Base-by-base conservation (phyloP, 2,888 invertebrate species). In the Nephrotoma flavescens region DNA sequence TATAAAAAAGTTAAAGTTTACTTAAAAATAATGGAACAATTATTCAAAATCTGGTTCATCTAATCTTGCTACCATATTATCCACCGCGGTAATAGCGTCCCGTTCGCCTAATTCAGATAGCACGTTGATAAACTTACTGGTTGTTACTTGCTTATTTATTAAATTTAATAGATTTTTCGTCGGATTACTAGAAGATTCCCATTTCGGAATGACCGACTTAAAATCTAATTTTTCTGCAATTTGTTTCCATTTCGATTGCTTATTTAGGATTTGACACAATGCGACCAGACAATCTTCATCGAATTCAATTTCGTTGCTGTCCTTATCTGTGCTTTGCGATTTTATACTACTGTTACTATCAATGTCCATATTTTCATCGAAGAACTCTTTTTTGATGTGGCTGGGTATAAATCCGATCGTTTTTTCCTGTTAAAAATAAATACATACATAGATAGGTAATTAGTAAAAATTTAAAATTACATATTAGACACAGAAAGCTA, bases 121-220 rank as follows among this genome's bases (percentile, higher is more conserved):
- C n/a, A 84, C 42, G 15, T 6, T 84, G 4, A 71, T 31, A 71
- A 71, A 71, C 19, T 71, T 71, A 71, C 71, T 31, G 19, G 71
- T 71, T 31, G 71, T 71, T 31, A 71, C 71, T 31, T 71, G 71
- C 9, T 71, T 71, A 31, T 71, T 71, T 4, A 93, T 90, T 87
- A 93, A 93, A 83, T 92, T 92, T 0, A 96, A 91, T 88, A 95
- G 92, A 0, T 92, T 92, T 87, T 92, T 91, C 0, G 94, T 92
- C 57, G 94, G 93, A 88, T 93, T 93, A 86, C 90, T 90, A 6
- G 92, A 90, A 85, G 90, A 90, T 47, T 90, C 91, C 90, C 93
- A 93, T 88, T 93, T 92, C 86, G 92, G 92, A 0, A 92, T 89
- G 85, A 93, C 90, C 83, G 93, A 90, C 52, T 92, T 92, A 86